Base-by-base conservation (phyloP, 2,113 vertebrate genomes). In the Peromyscus leucopus region DNA sequence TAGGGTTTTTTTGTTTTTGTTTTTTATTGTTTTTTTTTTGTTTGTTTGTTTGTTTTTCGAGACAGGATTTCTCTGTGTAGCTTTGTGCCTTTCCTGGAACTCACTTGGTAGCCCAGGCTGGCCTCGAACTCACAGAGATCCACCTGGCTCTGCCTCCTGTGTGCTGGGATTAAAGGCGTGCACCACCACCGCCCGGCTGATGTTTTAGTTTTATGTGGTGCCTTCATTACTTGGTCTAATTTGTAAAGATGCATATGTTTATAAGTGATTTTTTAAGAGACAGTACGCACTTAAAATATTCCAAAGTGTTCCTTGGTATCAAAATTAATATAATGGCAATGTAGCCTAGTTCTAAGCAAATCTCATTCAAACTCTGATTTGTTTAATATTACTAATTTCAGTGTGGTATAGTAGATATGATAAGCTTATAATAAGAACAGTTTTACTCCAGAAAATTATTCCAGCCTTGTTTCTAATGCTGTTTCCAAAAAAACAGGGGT, bases 221-320 rank as follows among this genome's bases (percentile, higher is more conserved):
- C 84, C 63, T 72, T 90, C 11, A 26, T 69, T 46, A 57, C 11
- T 21, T 84, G 78, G 13, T 19, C 22, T 39, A 57, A 63, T 57
- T 83, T 96, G n/a, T 33, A 91, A 59, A 67, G 8, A 31, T 36
- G 33, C 15, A 1, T 65, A 19, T 51, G 28, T 78, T 31, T 75
- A 78, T 33, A 83, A 72, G 15, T 85, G 48, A 84, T 33, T 96
- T 72, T 96, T 72, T 39, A 85, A 59, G 51, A 42, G 33, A 84
- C 85, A 91, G 51, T 79, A 59, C 33, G n/a, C n/a, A 51, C 39
- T 24, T 31, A 51, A 42, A 89, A 24, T 71, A 59, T 31, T 75
- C 13, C 26, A 59, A 86, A 67, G 59, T 55, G 36, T 90, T 76
- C 67, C 55, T 69, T 87, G 33, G 59, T 83, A 75, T 55, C 9